Conservation (phyloP, 92 coral and sea anemone genomes). For the Nematostella vectensis region DNA sequence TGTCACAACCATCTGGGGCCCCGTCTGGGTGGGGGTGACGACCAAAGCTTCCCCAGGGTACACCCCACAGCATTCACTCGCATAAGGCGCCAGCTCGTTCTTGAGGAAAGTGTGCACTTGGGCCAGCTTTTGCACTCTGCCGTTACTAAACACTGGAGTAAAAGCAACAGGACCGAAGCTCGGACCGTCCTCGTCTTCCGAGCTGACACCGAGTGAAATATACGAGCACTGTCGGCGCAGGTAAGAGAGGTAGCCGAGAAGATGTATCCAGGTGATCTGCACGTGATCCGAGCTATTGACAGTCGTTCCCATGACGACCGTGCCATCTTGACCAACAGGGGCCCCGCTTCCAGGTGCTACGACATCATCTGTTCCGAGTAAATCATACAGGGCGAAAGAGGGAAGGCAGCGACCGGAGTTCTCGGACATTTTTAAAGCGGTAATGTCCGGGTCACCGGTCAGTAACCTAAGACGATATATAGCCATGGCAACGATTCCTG, state of each 20-base stretch:
- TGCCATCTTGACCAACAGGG: slow-evolving; percentile 51
- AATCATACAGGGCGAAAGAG: slow-evolving; percentile 70
- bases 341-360: slow-evolving; percentile 31
- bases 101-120: slow-evolving; percentile 63
- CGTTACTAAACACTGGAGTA: slow-evolving; percentile 66
- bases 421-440: slow-evolving; percentile 55
- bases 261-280: slow-evolving; percentile 86
- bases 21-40: slow-evolving; percentile 16
- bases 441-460: slow-evolving; percentile 68
- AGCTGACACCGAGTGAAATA: slow-evolving; percentile 66
- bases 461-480: slow-evolving; percentile 58
- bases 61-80: slow-evolving; percentile 73
- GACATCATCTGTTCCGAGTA: slow-evolving; percentile 86
- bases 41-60: slow-evolving; percentile 42
- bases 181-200: slow-evolving; percentile 29
- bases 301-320: slow-evolving; percentile 66
- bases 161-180: slow-evolving; percentile 11
- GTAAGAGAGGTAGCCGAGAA: slow-evolving; percentile 70
- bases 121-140: slow-evolving; percentile 67
- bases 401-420: slow-evolving; percentile 70
- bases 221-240: slow-evolving; percentile 95
- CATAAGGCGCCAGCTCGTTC: slow-evolving; percentile 63
- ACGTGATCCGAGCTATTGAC: slow-evolving; percentile 63
- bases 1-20: slow-evolving; percentile 17
- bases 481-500: slow-evolving; percentile 63